These are phyloP conservation scores for Rhabdomys dilectus DNA, from an alignment of 2,113 vertebrate species.

Conservation along the genomic window DNA sequence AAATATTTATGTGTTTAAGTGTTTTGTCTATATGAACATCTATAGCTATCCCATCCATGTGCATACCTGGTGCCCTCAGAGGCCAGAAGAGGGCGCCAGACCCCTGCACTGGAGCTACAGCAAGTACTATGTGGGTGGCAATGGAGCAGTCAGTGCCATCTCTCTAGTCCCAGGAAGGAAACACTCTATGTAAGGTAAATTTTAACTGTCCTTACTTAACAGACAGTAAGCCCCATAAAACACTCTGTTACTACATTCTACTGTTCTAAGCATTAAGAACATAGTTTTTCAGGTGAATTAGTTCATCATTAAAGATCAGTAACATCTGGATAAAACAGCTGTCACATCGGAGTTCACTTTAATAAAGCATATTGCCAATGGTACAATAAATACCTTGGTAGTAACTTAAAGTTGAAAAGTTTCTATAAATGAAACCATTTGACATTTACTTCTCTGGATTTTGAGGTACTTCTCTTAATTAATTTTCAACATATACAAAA, in stretches of 20 bases:
- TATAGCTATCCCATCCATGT: background rate
- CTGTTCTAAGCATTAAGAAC: background rate
- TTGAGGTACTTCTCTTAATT: background rate
- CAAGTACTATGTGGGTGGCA: background rate
- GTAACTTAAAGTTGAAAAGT: background rate
- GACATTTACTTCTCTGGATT: background rate
- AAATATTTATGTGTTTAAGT: background rate
- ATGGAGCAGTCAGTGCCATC: background rate
- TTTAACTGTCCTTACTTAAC: background rate
- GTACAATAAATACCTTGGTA: background rate
- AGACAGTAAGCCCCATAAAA: background rate
- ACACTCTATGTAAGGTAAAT: background rate
- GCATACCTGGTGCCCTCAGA: background rate
- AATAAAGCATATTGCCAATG: slow-evolving; percentile 22
- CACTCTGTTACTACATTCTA: background rate
- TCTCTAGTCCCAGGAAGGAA: background rate
- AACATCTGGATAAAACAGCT: background rate
- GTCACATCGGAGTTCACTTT: slow-evolving; percentile 18
- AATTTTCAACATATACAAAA: background rate
- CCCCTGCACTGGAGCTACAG: background rate
- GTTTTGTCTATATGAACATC: background rate
- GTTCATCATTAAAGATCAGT: background rate
- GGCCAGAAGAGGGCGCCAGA: background rate
- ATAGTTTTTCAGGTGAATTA: background rate
- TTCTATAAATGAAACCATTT: background rate